These are phyloP conservation scores for Cactoblastis cactorum DNA, from an alignment of 2,888 invertebrate species.

Conservation along the genomic window DNA sequence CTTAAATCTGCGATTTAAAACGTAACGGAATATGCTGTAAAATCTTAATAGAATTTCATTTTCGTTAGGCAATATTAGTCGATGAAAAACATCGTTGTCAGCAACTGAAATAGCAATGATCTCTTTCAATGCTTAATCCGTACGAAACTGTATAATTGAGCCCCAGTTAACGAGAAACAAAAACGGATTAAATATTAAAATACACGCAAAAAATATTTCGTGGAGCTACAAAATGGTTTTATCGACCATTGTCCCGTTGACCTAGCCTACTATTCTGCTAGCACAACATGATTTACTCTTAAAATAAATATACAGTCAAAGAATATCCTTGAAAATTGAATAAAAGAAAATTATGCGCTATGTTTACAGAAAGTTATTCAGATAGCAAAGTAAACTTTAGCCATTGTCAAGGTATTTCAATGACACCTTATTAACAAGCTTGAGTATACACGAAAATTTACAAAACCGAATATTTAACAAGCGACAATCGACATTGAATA, in stretches of 20 bases:
- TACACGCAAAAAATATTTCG: neutral
- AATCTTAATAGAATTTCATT: neutral
- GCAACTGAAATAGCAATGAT: neutral
- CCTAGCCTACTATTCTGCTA: neutral
- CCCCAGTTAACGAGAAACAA: slow-evolving; percentile 6
- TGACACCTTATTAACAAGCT: neutral
- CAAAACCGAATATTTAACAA: slow-evolving; percentile 10
- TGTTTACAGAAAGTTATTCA: neutral
- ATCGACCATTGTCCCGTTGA: neutral
- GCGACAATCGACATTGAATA: too few relatives aligned
- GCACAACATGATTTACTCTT: neutral
- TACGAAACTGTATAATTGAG: slow-evolving; percentile 1
- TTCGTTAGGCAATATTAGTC: neutral
- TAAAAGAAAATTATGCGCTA: neutral
- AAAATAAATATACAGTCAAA: neutral
- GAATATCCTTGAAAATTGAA: neutral
- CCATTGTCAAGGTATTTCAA: neutral
- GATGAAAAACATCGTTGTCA: neutral
- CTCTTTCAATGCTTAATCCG: slow-evolving; percentile 5
- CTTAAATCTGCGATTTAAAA: too few relatives aligned
- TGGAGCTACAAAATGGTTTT: neutral
- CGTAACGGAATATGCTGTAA: too few relatives aligned
- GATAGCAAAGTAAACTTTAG: neutral
- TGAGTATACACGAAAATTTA: neutral
- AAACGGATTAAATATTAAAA: slow-evolving; percentile 10